Percentiles rank a stretch among this genome's conserved stretches.
Conservation (phyloP, 2,113 vertebrate genomes). For the Baryphthengus martii region DNA sequence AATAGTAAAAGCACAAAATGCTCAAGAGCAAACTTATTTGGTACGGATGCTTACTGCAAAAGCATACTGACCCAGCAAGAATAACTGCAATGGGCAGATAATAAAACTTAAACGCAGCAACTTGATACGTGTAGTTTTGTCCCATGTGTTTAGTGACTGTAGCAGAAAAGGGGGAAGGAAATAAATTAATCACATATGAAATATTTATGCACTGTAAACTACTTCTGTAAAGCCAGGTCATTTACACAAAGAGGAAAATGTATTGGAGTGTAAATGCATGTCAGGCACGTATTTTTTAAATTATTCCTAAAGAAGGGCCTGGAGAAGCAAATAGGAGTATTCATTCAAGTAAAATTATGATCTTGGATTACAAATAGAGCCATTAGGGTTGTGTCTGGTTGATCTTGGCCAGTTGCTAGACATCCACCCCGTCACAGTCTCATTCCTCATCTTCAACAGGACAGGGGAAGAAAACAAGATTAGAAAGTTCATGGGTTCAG, state of each 20-base stretch:
- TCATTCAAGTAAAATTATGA: background rate
- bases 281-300: background rate
- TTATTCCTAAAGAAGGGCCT: background rate
- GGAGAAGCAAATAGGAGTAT: background rate
- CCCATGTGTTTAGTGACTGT: background rate
- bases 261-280: background rate
- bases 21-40: background rate
- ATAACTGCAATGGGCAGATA: background rate
- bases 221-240: background rate
- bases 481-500: background rate
- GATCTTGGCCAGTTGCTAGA: background rate
- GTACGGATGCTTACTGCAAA: background rate
- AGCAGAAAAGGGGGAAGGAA: background rate
- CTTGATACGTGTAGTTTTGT: background rate
- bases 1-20: background rate
- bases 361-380: background rate
- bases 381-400: background rate
- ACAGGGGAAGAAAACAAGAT: background rate
- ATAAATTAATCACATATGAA: background rate
- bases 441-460: background rate
- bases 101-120: background rate
- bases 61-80: background rate
- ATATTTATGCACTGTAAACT: background rate
- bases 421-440: fast-evolving
- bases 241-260: background rate